Conservation (phyloP, 2,888 invertebrate species). For the Philaethria dido region DNA sequence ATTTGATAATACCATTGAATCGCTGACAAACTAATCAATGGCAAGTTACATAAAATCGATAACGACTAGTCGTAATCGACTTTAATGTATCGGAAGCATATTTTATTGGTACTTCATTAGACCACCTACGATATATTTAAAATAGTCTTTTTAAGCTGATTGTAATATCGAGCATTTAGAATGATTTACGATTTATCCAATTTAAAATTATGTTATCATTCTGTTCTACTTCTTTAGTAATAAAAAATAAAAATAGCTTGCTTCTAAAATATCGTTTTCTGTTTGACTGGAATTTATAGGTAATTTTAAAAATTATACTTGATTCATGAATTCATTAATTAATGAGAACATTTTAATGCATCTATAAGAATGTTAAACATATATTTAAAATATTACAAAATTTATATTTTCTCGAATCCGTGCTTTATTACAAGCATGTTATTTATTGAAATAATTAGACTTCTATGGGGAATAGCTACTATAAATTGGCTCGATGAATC, state of each 20-base stretch:
- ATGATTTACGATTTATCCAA: conserved; percentile 17
- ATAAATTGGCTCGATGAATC: too few relatives aligned
- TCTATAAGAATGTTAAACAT: too few relatives aligned
- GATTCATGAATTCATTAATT: too few relatives aligned
- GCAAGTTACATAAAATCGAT: conserved; percentile 25
- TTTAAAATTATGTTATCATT: conserved; percentile 14
- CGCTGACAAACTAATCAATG: conserved; percentile 25
- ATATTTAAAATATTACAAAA: too few relatives aligned
- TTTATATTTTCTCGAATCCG: too few relatives aligned
- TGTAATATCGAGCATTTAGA: conserved; percentile 6
- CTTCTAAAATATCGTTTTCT: background rate
- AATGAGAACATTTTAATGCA: too few relatives aligned
- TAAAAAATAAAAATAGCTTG: background rate
- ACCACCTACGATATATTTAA: conserved; percentile 26
- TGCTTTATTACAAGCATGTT: too few relatives aligned
- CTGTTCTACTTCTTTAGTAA: background rate
- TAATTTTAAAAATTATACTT: too few relatives aligned
- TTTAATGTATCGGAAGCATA: conserved; percentile 56
- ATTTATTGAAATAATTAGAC: too few relatives aligned
- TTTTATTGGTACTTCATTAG: conserved; percentile 43
- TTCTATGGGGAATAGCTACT: too few relatives aligned
- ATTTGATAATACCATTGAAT: conserved; percentile 18
- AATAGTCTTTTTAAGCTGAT: conserved; percentile 15
- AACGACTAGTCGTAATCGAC: conserved; percentile 28
- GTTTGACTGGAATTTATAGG: background rate